Evolutionary conservation across 2,888 invertebrate species (phyloP).

Genomic region (Glaucopsyche alexis): DNA sequence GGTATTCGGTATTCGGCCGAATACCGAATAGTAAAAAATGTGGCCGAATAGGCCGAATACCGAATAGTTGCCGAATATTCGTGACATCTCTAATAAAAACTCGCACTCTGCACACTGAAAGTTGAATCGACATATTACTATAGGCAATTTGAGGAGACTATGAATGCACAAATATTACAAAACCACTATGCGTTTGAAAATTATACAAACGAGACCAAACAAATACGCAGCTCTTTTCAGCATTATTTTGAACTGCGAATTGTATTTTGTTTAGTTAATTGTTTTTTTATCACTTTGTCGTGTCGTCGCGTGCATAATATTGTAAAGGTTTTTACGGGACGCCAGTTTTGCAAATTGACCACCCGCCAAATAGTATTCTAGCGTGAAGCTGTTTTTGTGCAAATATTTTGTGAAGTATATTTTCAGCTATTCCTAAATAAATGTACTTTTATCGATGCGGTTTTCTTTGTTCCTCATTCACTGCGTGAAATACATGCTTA

Average conservation of each 20-base stretch:
- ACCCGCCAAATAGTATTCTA: constrained; percentile 8
- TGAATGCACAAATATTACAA: too few relatives aligned
- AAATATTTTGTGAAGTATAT: background rate
- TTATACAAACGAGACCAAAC: background rate
- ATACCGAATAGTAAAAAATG: too few relatives aligned
- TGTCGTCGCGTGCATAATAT: constrained; percentile 16
- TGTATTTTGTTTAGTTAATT: constrained; percentile 20
- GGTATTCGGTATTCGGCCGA: too few relatives aligned
- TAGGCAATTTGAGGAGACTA: too few relatives aligned
- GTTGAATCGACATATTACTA: too few relatives aligned
- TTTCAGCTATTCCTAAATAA: background rate
- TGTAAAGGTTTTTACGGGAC: constrained; percentile 17
- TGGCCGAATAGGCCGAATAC: too few relatives aligned
- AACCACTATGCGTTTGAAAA: background rate
- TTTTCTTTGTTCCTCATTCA: background rate
- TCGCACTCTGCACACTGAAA: too few relatives aligned
- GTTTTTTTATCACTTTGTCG: constrained; percentile 14
- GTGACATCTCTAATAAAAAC: too few relatives aligned
- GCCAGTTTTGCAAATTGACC: constrained; percentile 16
- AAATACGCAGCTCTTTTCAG: background rate
- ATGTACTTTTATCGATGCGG: background rate
- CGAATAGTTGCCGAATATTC: too few relatives aligned
- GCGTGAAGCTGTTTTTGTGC: background rate
- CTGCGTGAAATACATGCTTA: too few relatives aligned
- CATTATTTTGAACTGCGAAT: constrained; percentile 1